Base-by-base conservation (phyloP, 2,888 invertebrate genomes). In the Amaurobius ferox region DNA sequence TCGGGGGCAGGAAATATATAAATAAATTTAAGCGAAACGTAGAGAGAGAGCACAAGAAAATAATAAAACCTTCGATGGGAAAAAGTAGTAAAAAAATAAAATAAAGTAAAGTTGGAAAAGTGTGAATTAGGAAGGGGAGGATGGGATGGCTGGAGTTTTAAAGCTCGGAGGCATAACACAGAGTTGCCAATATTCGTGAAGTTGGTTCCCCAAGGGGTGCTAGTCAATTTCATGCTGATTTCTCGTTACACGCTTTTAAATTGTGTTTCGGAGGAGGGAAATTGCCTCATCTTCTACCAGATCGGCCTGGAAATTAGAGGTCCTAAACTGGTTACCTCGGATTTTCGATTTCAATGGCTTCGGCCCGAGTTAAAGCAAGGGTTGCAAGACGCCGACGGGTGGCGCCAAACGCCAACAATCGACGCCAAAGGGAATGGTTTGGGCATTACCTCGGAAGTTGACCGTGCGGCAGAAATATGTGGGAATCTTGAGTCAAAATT, bases 141-240 rank as follows among this genome's bases (percentile, higher is more conserved):
- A 48, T 30, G 64, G 55, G 62, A 40, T 32, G 64, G 48, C 9
- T 19, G 67, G 71, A 66, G 85, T 73, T 86, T 78, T 86, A 78
- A 86, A 62, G 78, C 79, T 86, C 78, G 73, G 62, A 71, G 77
- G 85, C 85, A 85, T 64, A 70, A 55, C 83, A 83, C 35, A 55
- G 55, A 64, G 71, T 64, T 76, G 67, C 68, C 68, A 61, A 74
- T 68, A 61, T 68, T 68, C 61, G 61, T 44, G 29, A 39, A 26
- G 39, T 70, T 44, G 64, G 73, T 40, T 67, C 85, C 85, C 85
- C 62, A 73, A 61, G 85, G 85, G 85, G 61, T 79, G 44, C 85
- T 86, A 86, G 85, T 86, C 85, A 86, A 86, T 86, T 86, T 86
- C 85, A 86, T 86, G 85, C 85, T 86, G 85, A 86, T 86, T 86